Evolutionary conservation across 2,797 vertebrate genomes (phyloP).

Genomic region (Gobio occitaniae): DNA sequence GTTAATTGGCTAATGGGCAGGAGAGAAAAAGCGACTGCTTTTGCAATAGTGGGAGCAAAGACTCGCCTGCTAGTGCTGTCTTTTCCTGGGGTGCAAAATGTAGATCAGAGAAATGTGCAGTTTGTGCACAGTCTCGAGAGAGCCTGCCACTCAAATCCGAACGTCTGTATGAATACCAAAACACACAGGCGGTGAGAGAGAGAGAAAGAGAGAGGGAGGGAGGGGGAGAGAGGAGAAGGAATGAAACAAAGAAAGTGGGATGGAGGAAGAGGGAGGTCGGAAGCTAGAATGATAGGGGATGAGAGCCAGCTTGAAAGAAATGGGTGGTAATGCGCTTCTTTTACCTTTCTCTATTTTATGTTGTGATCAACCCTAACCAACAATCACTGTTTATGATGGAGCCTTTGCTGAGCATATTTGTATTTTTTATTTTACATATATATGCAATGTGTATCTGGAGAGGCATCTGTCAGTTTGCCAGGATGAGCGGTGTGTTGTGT

Average conservation of each 20-base stretch:
- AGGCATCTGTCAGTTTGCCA: slow-evolving; percentile 61
- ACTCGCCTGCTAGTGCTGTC: slow-evolving; percentile 64
- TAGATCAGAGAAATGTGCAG: slow-evolving; percentile 81
- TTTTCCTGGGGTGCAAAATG: slow-evolving; percentile 82
- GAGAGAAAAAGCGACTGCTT: slow-evolving; percentile 19
- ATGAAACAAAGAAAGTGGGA: slow-evolving; percentile 52
- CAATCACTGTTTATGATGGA: slow-evolving; percentile 68
- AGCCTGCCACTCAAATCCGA: slow-evolving; percentile 80
- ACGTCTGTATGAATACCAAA: slow-evolving; percentile 81
- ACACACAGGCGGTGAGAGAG: slow-evolving; percentile 68
- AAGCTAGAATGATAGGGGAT: slow-evolving; percentile 64
- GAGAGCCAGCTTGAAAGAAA: slow-evolving; percentile 68
- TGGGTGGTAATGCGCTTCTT: slow-evolving; percentile 40
- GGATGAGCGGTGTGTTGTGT: slow-evolving; percentile 70
- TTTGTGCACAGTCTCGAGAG: slow-evolving; percentile 78
- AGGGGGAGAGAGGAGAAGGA: slow-evolving; percentile 55
- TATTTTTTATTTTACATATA: slow-evolving; percentile 62
- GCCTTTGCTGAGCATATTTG: slow-evolving; percentile 61
- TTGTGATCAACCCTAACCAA: slow-evolving; percentile 73
- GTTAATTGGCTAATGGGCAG: slow-evolving; percentile 48
- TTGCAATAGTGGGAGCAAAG: slow-evolving; percentile 47
- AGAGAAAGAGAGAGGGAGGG: slow-evolving; percentile 55
- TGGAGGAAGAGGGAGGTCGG: slow-evolving; percentile 53
- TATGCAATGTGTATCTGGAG: slow-evolving; percentile 5
- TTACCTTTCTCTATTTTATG: slow-evolving; percentile 21